Conservation (phyloP, 2,888 invertebrate species). For the Baccha elongata region DNA sequence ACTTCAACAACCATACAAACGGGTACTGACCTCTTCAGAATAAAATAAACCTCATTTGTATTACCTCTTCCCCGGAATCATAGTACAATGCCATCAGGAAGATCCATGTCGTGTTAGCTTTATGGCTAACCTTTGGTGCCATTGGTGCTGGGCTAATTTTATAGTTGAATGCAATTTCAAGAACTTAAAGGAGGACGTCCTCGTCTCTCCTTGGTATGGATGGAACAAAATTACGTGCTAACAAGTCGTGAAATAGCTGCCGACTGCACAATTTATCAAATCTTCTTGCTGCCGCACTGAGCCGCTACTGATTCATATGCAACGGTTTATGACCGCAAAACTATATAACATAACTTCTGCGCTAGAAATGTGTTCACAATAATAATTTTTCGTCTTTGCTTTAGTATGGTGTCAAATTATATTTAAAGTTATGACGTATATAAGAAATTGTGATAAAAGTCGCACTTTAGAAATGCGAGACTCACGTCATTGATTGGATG, state of each 20-base stretch:
- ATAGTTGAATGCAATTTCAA: slow-evolving; percentile 23
- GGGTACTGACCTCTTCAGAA: slow-evolving; percentile 67
- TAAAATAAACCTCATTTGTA: slow-evolving; percentile 3
- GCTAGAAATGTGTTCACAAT: background rate
- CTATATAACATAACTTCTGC: slow-evolving; percentile 5
- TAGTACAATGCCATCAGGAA: background rate
- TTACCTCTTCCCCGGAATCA: background rate
- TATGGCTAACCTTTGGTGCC: slow-evolving; percentile 56
- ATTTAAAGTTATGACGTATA: slow-evolving; percentile 47
- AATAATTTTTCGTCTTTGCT: background rate
- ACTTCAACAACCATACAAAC: slow-evolving; percentile 12
- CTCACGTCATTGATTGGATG: slow-evolving; percentile 43
- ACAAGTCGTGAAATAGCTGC: slow-evolving; percentile 72
- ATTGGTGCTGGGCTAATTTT: slow-evolving; percentile 45
- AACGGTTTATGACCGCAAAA: slow-evolving; percentile 25
- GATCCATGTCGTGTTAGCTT: slow-evolving; percentile 55
- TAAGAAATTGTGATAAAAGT: slow-evolving; percentile 42
- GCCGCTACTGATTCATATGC: background rate
- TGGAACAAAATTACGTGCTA: slow-evolving; percentile 71
- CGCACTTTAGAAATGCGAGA: slow-evolving; percentile 37
- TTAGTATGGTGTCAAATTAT: slow-evolving; percentile 15
- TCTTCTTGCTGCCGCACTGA: slow-evolving; percentile 11
- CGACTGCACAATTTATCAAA: slow-evolving; percentile 70
- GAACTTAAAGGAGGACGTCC: slow-evolving; percentile 24
- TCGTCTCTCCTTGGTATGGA: slow-evolving; percentile 25